Percentiles rank a stretch among this genome's conserved stretches.
phyloP scores from a whole-genome alignment of 2,797 vertebrate species.

The Clarias fuscus region DNA sequence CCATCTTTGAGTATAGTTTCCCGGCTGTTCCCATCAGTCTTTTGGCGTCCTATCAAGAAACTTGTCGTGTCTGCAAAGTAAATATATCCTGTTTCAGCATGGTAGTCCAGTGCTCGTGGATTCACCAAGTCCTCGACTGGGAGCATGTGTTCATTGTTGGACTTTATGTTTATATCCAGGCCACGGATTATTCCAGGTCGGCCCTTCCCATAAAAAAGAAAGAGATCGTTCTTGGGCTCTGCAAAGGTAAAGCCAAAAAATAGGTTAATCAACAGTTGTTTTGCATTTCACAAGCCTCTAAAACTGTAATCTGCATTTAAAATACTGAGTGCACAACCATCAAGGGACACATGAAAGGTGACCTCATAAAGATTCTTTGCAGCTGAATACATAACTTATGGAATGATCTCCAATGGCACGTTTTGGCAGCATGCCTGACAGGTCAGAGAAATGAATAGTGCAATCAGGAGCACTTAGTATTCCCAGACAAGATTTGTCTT shows the following conservation, averaged over 20 bases:
- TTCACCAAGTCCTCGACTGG: constrained; percentile 95
- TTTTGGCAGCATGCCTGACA: constrained; percentile 65
- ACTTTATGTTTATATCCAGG: constrained; percentile 93
- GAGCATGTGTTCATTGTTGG: constrained; percentile 92
- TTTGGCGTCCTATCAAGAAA: constrained; percentile 95
- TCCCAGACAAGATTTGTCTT: constrained; percentile 64
- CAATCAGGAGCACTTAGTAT: constrained; percentile 70
- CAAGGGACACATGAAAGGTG: constrained; percentile 37
- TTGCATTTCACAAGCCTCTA: constrained; percentile 4
- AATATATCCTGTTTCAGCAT: constrained; percentile 88
- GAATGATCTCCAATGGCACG: constrained; percentile 53
- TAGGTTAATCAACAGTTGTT: constrained; percentile 63
- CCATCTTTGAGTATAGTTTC: constrained; percentile 97
- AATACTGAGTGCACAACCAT: background rate
- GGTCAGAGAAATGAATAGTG: constrained; percentile 72
- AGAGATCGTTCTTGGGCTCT: constrained; percentile 96
- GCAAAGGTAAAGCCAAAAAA: constrained; percentile 54
- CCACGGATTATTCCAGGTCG: constrained; percentile 93
- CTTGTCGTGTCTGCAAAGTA: constrained; percentile 99
- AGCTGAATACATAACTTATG: constrained; percentile 64
- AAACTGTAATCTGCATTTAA: constrained; percentile 3
- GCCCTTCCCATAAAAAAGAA: constrained; percentile 98
- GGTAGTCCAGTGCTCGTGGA: constrained; percentile 94
- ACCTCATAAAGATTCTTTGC: constrained; percentile 28
- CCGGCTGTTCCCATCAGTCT: constrained; percentile 87